phyloP scores from a whole-genome alignment of 1,140 invertebrate species.

The Streblospio benedicti region DNA sequence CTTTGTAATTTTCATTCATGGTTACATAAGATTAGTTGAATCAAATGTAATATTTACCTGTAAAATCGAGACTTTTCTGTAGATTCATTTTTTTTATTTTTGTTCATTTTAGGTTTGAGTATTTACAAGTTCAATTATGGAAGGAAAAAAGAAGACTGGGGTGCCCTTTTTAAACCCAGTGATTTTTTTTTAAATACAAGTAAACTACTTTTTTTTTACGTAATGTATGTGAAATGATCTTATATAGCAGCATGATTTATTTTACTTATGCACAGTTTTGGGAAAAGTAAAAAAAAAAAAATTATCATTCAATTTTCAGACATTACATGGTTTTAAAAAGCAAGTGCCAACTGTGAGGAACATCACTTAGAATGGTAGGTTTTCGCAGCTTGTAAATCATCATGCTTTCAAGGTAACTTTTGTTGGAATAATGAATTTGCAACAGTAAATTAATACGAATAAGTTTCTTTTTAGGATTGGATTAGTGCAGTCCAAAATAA shows the following conservation, averaged over 20 bases:
- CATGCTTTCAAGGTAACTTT: too few species aligned
- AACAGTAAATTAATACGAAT: too few species aligned
- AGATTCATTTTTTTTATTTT: too few species aligned
- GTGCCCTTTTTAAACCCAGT: slow-evolving; percentile 85
- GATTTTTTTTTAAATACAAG: slow-evolving; percentile 92
- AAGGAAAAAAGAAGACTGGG: slow-evolving; percentile 76
- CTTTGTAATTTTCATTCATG: too few species aligned
- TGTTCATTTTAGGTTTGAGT: too few species aligned
- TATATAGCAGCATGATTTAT: too few species aligned
- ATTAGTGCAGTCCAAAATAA: slow-evolving; percentile 91
- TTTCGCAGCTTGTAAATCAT: not conserved
- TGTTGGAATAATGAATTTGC: not conserved
- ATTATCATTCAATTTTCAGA: slow-evolving; percentile 50
- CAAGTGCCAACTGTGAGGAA: slow-evolving; percentile 64
- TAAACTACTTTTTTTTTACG: slow-evolving; percentile 41
- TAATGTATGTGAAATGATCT: not conserved
- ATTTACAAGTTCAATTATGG: too few species aligned
- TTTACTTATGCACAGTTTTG: too few species aligned
- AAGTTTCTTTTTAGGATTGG: slow-evolving; percentile 56
- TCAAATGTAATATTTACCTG: too few species aligned
- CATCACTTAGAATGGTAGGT: slow-evolving; percentile 84
- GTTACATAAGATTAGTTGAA: too few species aligned
- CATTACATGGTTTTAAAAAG: slow-evolving; percentile 88
- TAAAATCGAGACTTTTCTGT: too few species aligned
- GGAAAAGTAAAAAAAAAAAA: too few species aligned